Evolutionary conservation across 1,140 invertebrate genomes (phyloP).

Genomic region (Aphelinus certus): DNA sequence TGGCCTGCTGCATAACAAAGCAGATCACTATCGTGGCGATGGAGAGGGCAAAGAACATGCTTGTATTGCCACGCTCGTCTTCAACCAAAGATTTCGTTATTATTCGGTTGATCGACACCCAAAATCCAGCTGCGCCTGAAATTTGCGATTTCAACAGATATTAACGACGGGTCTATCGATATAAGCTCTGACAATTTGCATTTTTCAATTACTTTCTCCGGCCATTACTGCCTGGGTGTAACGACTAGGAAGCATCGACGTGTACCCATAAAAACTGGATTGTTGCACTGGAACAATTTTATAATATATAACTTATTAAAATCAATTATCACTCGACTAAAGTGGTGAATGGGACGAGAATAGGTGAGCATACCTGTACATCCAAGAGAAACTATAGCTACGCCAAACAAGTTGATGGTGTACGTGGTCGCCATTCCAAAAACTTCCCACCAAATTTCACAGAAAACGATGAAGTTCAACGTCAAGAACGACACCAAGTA

Average conservation of each 20-base stretch:
- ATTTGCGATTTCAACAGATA: neutral
- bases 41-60: constrained; percentile 85
- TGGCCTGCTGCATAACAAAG: constrained; percentile 78
- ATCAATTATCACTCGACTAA: neutral
- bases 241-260: constrained; percentile 86
- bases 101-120: constrained; percentile 85
- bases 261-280: constrained; percentile 93
- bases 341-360: neutral
- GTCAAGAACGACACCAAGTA: constrained; percentile 85
- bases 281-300: constrained; percentile 77
- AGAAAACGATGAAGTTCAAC: constrained; percentile 82
- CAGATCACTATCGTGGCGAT: constrained; percentile 79
- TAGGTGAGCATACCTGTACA: constrained; percentile 76
- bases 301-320: neutral
- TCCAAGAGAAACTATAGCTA: constrained; percentile 86
- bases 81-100: constrained; percentile 80
- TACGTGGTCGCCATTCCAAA: constrained; percentile 79
- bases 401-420: constrained; percentile 82
- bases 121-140: constrained; percentile 83
- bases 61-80: constrained; percentile 81
- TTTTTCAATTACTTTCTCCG: constrained; percentile 81
- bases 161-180: neutral
- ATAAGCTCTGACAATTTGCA: neutral
- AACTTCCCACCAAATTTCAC: constrained; percentile 85
- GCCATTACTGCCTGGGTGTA: constrained; percentile 95